These are phyloP conservation scores for Nemurella pictetii DNA, from an alignment of 2,888 invertebrate genomes.

Conservation along the genomic window DNA sequence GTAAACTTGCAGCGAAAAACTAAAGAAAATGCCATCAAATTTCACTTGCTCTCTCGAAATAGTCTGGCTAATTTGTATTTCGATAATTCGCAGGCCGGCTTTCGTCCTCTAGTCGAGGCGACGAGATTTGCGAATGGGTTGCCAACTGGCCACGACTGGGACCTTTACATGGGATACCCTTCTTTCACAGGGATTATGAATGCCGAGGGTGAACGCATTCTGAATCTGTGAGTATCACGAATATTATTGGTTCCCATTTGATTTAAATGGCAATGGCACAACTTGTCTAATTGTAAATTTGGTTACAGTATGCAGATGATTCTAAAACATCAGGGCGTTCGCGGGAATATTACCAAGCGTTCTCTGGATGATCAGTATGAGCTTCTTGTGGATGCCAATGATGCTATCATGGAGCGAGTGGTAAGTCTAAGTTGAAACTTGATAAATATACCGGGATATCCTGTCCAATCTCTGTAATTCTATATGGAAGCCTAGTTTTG, in stretches of 20 bases:
- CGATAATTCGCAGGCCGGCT: constrained; percentile 62
- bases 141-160: constrained; percentile 70
- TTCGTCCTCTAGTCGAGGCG: constrained; percentile 65
- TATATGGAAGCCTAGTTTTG: too few relatives aligned
- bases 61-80: neutral
- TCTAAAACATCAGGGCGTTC: constrained; percentile 59
- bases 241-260: neutral
- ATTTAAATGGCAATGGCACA: neutral
- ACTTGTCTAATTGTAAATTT: constrained; percentile 13
- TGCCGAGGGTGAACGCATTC: constrained; percentile 65
- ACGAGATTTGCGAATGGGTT: constrained; percentile 71
- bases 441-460: neutral
- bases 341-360: constrained; percentile 59
- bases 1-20: too few relatives aligned
- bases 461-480: neutral
- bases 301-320: constrained; percentile 57
- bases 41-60: too few relatives aligned
- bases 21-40: too few relatives aligned
- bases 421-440: constrained; percentile 58
- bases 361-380: constrained; percentile 72
- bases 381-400: constrained; percentile 79
- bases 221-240: constrained; percentile 55
- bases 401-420: constrained; percentile 78
- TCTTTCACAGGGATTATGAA: constrained; percentile 70
- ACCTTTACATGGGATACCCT: constrained; percentile 75